Conservation (phyloP, 2,888 invertebrate genomes). For the Aspidiotus destructor region DNA sequence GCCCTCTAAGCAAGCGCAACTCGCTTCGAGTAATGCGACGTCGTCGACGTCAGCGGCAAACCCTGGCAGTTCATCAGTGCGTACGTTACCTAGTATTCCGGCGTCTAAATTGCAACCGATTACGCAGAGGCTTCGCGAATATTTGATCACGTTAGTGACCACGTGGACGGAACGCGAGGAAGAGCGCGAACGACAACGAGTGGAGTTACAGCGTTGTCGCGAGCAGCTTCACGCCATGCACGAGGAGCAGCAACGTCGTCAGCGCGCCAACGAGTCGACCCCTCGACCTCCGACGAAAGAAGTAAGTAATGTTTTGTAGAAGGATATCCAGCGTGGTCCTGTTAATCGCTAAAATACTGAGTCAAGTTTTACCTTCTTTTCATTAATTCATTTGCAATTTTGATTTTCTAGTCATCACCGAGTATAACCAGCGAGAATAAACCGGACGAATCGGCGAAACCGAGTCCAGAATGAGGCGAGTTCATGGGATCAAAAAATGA, state of each 20-base stretch:
- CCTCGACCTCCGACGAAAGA: neutral
- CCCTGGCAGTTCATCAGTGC: conserved; percentile 36
- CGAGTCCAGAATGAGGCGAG: no score
- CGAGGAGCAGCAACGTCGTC: conserved; percentile 38
- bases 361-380: no score
- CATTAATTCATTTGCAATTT: no score
- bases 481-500: no score
- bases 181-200: conserved; percentile 60
- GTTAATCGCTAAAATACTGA: no score
- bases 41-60: conserved; percentile 41
- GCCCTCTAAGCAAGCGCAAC: neutral
- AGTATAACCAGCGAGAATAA: no score
- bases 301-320: neutral
- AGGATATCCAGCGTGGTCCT: no score
- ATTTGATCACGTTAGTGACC: conserved; percentile 62
- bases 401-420: no score
- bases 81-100: conserved; percentile 50
- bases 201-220: conserved; percentile 59
- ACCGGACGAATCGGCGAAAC: no score
- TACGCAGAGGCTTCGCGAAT: conserved; percentile 53
- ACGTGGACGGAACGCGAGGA: conserved; percentile 65
- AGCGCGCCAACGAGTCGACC: conserved; percentile 16
- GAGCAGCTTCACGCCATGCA: conserved; percentile 56
- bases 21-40: conserved; percentile 41
- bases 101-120: conserved; percentile 54